Conservation (phyloP, 2,888 invertebrate species). For the Gymnosoma rotundatum region DNA sequence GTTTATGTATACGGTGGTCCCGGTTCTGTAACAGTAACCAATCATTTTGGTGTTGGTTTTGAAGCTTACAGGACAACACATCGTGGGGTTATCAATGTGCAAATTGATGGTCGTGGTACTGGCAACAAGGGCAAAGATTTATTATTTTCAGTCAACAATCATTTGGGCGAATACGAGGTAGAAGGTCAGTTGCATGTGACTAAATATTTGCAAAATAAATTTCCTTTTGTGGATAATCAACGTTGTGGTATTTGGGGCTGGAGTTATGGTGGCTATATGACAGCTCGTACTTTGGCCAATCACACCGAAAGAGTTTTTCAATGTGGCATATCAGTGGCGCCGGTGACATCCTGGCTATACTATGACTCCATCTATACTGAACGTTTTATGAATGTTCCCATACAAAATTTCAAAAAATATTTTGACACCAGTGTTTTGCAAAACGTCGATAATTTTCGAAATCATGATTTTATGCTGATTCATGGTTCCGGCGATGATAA, state of each 20-base stretch:
- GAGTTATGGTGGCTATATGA: conserved; percentile 96
- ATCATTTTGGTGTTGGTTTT: conserved; percentile 85
- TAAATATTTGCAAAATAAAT: conserved; percentile 79
- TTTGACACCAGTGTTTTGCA: conserved; percentile 87
- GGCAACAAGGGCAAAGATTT: conserved; percentile 90
- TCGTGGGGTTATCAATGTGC: conserved; percentile 89
- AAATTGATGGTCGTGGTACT: conserved; percentile 93
- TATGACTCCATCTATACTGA: conserved; percentile 98
- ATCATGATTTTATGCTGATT: conserved; percentile 89
- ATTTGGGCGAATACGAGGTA: conserved; percentile 92
- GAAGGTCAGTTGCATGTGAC: conserved; percentile 90
- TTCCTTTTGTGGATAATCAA: conserved; percentile 75
- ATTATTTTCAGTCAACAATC: conserved; percentile 89
- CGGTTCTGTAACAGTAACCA: conserved; percentile 89
- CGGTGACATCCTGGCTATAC: conserved; percentile 91
- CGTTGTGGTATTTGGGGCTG: conserved; percentile 84
- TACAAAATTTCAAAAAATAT: conserved; percentile 88
- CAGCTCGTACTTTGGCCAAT: conserved; percentile 89
- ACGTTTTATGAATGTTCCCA: conserved; percentile 94
- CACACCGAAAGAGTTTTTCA: conserved; percentile 88
- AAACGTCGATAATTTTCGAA: conserved; percentile 86
- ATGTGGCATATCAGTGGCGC: conserved; percentile 95
- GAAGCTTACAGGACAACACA: conserved; percentile 89
- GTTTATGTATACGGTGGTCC: conserved; percentile 93
- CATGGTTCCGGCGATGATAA: conserved; percentile 96